Evolutionary conservation across 1,140 invertebrate genomes (phyloP).

Genomic region (Polypedilum pembai): DNA sequence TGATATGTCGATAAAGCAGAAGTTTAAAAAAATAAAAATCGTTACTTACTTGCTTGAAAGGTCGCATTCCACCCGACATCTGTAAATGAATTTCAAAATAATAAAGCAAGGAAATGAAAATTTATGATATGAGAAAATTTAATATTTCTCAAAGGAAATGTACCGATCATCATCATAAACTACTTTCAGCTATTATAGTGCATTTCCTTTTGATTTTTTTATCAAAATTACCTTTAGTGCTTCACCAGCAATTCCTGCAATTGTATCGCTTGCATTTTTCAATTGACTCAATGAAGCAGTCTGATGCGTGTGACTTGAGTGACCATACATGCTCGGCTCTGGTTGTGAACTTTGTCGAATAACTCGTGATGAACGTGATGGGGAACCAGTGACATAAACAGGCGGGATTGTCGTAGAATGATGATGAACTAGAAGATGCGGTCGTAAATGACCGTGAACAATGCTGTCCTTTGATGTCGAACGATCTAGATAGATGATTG

Average conservation of each 20-base stretch:
- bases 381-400: slow-evolving; percentile 43
- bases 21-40: neutral
- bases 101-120: neutral
- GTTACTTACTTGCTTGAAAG: slow-evolving; percentile 80
- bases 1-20: slow-evolving; percentile 10
- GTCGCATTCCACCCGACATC: slow-evolving; percentile 89
- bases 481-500: slow-evolving; percentile 14
- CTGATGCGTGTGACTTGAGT: slow-evolving; percentile 42
- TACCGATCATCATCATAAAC: too few species aligned
- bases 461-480: slow-evolving; percentile 17
- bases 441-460: neutral
- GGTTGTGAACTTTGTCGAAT: slow-evolving; percentile 87
- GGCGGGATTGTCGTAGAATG: slow-evolving; percentile 28
- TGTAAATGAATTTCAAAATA: slow-evolving; percentile 57
- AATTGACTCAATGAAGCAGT: slow-evolving; percentile 71
- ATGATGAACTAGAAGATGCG: slow-evolving; percentile 33
- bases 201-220: too few species aligned
- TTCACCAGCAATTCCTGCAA: slow-evolving; percentile 92
- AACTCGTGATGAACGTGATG: slow-evolving; percentile 59
- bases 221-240: neutral
- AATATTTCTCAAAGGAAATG: too few species aligned
- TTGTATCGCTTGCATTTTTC: slow-evolving; percentile 72
- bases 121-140: neutral
- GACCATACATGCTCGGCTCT: slow-evolving; percentile 64
- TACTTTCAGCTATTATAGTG: too few species aligned